Conservation (phyloP, 2,113 vertebrate species). For the Silurus asotus region DNA sequence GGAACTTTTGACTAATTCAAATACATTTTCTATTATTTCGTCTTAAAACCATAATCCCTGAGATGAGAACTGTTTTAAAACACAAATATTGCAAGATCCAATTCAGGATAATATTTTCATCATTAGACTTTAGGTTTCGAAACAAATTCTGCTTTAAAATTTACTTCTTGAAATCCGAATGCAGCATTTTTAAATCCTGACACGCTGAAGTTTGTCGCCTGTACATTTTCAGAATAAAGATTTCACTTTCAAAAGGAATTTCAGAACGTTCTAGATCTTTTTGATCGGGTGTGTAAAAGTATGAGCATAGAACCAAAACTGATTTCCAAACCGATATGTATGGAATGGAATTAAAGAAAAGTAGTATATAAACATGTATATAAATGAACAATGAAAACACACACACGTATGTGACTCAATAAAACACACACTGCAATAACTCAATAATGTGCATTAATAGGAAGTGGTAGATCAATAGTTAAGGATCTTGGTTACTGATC, state of each 20-base stretch:
- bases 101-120: not conserved
- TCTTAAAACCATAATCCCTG: not conserved
- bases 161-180: not conserved
- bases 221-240: not conserved
- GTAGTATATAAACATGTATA: no score
- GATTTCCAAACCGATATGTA: no score
- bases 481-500: no score
- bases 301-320: no score
- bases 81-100: not conserved
- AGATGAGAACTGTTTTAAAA: not conserved
- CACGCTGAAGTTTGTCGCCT: not conserved
- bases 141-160: not conserved
- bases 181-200: not conserved
- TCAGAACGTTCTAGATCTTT: not conserved
- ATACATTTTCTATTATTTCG: not conserved
- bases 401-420: no score
- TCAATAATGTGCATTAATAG: no score
- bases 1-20: not conserved
- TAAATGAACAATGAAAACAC: no score
- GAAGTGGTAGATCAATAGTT: no score
- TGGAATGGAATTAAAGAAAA: no score
- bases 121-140: not conserved
- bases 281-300: no score
- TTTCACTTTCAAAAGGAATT: not conserved
- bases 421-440: no score